Evolutionary conservation across 1,140 invertebrate genomes (phyloP).

Genomic region (Pseudomyrmex pallidus): DNA sequence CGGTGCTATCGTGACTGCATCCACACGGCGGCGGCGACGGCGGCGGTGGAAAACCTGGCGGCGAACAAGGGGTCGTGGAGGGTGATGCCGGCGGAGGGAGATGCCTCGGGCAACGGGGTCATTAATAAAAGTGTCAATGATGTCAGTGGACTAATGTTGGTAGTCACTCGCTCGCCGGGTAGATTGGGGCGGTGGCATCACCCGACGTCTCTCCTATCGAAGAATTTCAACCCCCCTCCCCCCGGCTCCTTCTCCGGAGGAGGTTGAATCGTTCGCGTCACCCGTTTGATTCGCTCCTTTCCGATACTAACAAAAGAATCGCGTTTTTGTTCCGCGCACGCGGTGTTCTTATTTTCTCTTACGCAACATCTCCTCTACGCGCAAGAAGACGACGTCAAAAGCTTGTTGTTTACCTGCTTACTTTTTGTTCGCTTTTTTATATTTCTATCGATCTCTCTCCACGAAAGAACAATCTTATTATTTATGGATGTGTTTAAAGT

Average conservation of each 20-base stretch:
- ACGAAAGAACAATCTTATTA: neutral
- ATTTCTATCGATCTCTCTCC: neutral
- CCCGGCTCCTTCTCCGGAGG: neutral
- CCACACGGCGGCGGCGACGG: constrained; percentile 59
- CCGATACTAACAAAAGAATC: constrained; percentile 38
- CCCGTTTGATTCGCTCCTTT: constrained; percentile 29
- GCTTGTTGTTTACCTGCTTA: too few relatives aligned
- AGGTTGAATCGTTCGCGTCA: constrained; percentile 59
- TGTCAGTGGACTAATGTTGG: constrained; percentile 85
- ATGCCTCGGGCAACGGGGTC: constrained; percentile 80
- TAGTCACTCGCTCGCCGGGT: constrained; percentile 79
- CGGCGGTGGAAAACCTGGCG: constrained; percentile 68
- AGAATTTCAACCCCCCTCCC: constrained; percentile 73
- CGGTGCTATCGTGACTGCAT: constrained; percentile 70
- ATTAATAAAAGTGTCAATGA: constrained; percentile 86
- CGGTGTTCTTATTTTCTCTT: constrained; percentile 2
- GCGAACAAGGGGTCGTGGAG: constrained; percentile 52
- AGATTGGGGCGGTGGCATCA: constrained; percentile 59
- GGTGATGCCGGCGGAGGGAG: constrained; percentile 52
- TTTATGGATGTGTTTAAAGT: neutral
- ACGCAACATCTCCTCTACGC: neutral
- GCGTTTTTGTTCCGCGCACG: neutral
- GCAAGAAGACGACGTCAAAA: constrained; percentile 4
- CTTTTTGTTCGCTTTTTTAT: neutral
- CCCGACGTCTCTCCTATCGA: constrained; percentile 68